Evolutionary conservation across 2,797 vertebrate genomes (phyloP).

Genomic region (Gouania willdenowi): DNA sequence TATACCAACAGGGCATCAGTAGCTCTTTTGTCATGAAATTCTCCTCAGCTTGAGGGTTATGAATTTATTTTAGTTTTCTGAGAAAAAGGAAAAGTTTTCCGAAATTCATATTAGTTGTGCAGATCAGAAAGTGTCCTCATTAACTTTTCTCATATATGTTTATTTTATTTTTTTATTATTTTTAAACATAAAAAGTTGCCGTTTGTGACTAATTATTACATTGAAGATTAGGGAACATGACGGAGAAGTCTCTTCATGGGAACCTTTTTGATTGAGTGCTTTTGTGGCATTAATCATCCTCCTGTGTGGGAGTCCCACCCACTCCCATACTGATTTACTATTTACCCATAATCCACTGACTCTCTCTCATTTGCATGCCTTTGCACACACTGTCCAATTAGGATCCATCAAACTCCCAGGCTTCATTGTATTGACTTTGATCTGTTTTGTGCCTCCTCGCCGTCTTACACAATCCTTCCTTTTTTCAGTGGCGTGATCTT

Average conservation of each 20-base stretch:
- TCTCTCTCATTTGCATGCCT: constrained; percentile 61
- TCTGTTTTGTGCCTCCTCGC: constrained; percentile 32
- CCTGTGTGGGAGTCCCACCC: constrained; percentile 18
- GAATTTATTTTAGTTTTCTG: too few relatives aligned
- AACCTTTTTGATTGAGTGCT: constrained; percentile 54
- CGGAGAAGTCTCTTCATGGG: constrained; percentile 42
- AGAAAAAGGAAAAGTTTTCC: too few relatives aligned
- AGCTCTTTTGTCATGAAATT: too few relatives aligned
- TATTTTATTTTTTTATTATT: too few relatives aligned
- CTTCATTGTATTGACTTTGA: constrained; percentile 46
- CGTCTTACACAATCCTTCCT: constrained; percentile 28
- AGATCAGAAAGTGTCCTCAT: too few relatives aligned
- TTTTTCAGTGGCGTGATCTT: constrained; percentile 26
- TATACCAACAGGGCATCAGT: too few relatives aligned
- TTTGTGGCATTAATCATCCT: constrained; percentile 56
- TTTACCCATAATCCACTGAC: constrained; percentile 57
- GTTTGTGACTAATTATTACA: too few relatives aligned
- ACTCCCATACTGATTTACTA: constrained; percentile 45
- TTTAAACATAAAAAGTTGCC: too few relatives aligned
- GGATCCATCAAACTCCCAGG: constrained; percentile 51
- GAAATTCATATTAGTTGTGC: too few relatives aligned
- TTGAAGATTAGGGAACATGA: constrained; percentile 25
- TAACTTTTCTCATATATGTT: too few relatives aligned
- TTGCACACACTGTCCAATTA: constrained; percentile 63
- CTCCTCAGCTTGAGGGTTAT: too few relatives aligned